Conservation (phyloP, 2,888 invertebrate genomes). For the Caenorhabditis sp. region DNA sequence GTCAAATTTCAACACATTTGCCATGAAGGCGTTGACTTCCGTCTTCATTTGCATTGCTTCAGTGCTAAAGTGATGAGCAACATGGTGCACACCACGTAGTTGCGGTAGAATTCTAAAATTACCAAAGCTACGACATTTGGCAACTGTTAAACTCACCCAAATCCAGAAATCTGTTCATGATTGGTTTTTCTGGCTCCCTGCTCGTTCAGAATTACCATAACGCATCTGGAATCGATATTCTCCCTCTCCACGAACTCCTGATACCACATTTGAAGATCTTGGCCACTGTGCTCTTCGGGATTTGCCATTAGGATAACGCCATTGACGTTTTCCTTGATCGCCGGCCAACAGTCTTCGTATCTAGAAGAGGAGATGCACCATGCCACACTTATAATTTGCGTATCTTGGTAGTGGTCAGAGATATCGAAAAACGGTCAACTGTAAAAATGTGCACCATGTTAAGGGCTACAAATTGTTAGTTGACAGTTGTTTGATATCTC, state of each 20-base stretch:
- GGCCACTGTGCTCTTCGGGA: constrained; percentile 83
- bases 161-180: constrained; percentile 60
- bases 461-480: not conserved
- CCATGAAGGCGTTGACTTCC: constrained; percentile 55
- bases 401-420: too few relatives aligned
- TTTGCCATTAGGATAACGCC: constrained; percentile 89
- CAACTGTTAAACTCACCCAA: constrained; percentile 29
- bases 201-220: constrained; percentile 62
- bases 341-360: constrained; percentile 87
- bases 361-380: constrained; percentile 30
- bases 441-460: too few relatives aligned
- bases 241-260: constrained; percentile 60
- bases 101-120: constrained; percentile 42
- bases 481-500: too few relatives aligned
- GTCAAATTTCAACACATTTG: constrained; percentile 23
- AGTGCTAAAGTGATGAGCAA: constrained; percentile 55
- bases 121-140: too few relatives aligned
- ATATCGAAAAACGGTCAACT: too few relatives aligned
- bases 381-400: too few relatives aligned
- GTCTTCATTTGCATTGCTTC: constrained; percentile 49
- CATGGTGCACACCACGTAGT: constrained; percentile 49
- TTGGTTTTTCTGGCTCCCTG: constrained; percentile 59
- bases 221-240: constrained; percentile 35
- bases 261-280: constrained; percentile 77
- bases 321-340: constrained; percentile 87